These are phyloP conservation scores for Meles meles DNA, from an alignment of 2,113 vertebrate genomes.

Conservation along the genomic window DNA sequence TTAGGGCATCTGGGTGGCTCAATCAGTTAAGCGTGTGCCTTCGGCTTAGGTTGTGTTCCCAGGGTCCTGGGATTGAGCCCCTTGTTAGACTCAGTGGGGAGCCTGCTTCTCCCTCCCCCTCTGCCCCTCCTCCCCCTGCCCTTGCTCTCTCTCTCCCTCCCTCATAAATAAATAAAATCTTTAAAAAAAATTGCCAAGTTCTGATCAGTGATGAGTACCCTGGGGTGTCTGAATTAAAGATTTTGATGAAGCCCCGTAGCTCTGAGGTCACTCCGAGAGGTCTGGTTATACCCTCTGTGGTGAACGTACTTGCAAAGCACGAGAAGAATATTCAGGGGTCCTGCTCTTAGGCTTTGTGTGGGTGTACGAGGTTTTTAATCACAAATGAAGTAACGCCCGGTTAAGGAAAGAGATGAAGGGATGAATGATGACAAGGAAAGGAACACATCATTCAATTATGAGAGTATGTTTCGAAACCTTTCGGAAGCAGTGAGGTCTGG, in stretches of 20 bases:
- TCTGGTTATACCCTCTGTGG: neutral
- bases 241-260: neutral
- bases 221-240: neutral
- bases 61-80: neutral
- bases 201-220: neutral
- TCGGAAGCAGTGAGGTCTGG: neutral
- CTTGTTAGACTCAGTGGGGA: neutral
- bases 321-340: no score
- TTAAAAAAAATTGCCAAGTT: neutral
- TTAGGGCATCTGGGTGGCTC: neutral
- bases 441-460: neutral
- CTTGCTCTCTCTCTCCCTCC: neutral
- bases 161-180: neutral
- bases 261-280: neutral
- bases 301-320: neutral
- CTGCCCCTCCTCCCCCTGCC: neutral
- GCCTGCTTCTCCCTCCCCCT: neutral
- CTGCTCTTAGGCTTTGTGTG: neutral
- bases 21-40: neutral
- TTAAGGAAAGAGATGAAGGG: neutral
- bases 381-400: neutral
- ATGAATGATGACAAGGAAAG: neutral
- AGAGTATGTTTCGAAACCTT: neutral
- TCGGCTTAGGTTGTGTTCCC: neutral
- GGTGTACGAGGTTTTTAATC: neutral